A percentile compares a stretch with the other conserved stretches of the same genome.
These are phyloP conservation scores for Pagrus major DNA, from an alignment of 2,113 vertebrate species.

Conservation along the genomic window DNA sequence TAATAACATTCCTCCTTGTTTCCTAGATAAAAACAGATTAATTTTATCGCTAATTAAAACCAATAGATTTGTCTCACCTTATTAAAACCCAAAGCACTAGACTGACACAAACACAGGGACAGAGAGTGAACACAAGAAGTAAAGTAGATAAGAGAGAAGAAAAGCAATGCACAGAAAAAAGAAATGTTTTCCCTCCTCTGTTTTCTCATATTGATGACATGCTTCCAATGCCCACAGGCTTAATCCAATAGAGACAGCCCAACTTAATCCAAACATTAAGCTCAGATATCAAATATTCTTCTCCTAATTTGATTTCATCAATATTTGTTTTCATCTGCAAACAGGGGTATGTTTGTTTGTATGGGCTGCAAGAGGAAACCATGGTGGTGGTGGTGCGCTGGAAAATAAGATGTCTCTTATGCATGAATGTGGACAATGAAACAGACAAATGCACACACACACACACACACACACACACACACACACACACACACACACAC, in stretches of 20 bases:
- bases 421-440: conserved; percentile 60
- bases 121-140: conserved; percentile 15
- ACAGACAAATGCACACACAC: conserved; percentile 38
- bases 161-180: conserved; percentile 26
- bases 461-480: conserved; percentile 14
- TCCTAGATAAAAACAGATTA: background rate
- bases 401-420: conserved; percentile 71
- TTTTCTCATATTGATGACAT: conserved; percentile 66
- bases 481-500: conserved; percentile 15
- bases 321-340: conserved; percentile 83
- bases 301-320: conserved; percentile 81
- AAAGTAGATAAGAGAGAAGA: conserved; percentile 12
- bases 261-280: conserved; percentile 80
- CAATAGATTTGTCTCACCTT: background rate
- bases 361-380: conserved; percentile 57
- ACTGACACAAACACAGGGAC: background rate
- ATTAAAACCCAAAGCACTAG: background rate
- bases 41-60: background rate
- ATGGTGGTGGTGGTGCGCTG: conserved; percentile 25
- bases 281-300: conserved; percentile 80
- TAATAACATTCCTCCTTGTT: background rate
- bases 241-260: conserved; percentile 77
- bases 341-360: conserved; percentile 77
- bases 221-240: conserved; percentile 58
- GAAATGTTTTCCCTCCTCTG: conserved; percentile 22